Base-by-base conservation (phyloP, 2,113 vertebrate species). In the Pluvialis apricaria region DNA sequence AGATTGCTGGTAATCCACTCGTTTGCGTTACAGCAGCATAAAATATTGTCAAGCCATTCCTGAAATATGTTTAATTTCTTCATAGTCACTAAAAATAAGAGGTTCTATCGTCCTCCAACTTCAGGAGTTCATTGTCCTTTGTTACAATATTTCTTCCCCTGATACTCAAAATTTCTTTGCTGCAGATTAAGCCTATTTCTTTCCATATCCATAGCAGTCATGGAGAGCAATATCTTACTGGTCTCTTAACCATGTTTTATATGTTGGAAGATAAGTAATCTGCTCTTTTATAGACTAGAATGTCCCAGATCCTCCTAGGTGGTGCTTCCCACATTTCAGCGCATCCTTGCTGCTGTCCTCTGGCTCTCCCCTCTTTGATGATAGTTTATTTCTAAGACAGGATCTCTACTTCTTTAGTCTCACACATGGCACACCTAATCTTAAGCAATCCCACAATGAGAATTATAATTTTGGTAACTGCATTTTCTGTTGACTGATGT, bases 321-420 rank as follows among this genome's bases (percentile, higher is more conserved):
- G 31, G 4, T 69, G 8, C 52, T 75, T 82, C 54, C 42, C 17
- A 32, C 25, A 13, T 81, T 77, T 54, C 55, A 77, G 4, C 2
- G 13, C 14, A 9, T 54, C 40, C 31, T 57, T 86, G 51, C 42
- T 77, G 68, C 42, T 70, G 25, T 62, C 16, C 21, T 25, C 19
- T 36, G 34, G 17, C 55, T 75, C 55, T 78, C 22, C 11, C 21
- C 31, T 34, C 64, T 72, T 51, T n/a, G 16, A 34, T 32, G 31
- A 25, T 11, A 42, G 14, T 9, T 80, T 47, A 13, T 66, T 66
- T 83, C 58, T 45, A 62, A 71, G 20, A 9, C 64, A 38, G 22
- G n/a, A 13, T 54, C 0, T 0, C 38, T 38, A 9, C 24, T 9
- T 61, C 51, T 73, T 42, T 32, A 13, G 4, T 82, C 72, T 91